Conservation (phyloP, 2,888 invertebrate genomes). For the Pyrgus malvae region DNA sequence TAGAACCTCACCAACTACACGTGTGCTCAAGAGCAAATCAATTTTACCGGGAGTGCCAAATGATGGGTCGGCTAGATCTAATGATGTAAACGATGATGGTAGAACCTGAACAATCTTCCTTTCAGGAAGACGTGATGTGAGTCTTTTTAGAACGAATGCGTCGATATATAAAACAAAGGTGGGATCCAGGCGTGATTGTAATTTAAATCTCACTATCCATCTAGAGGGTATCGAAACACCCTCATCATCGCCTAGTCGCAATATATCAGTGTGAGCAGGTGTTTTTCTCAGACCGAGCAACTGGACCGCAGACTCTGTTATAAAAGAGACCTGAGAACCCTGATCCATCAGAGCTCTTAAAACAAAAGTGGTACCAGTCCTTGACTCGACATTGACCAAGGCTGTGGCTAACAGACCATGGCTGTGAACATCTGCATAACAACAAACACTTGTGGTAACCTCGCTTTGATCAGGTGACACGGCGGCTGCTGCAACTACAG, state of each 20-base stretch:
- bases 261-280: background rate
- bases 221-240: constrained; percentile 5
- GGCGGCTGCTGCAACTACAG: background rate
- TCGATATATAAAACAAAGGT: constrained; percentile 10
- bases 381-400: constrained; percentile 23
- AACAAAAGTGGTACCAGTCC: constrained; percentile 5
- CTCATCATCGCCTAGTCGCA: constrained; percentile 6
- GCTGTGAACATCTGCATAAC: constrained; percentile 15
- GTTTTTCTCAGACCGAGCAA: constrained; percentile 26
- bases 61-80: constrained; percentile 22
- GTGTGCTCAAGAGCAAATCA: constrained; percentile 34
- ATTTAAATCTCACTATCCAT: constrained; percentile 1
- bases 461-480: constrained; percentile 1
- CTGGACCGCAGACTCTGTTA: constrained; percentile 33
- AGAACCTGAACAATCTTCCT: constrained; percentile 19
- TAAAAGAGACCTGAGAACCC: constrained; percentile 27
- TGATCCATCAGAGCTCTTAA: constrained; percentile 33
- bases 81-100: background rate
- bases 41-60: constrained; percentile 30
- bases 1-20: constrained; percentile 33
- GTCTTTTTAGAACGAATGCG: constrained; percentile 10
- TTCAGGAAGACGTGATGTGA: constrained; percentile 14
- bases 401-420: constrained; percentile 20
- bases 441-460: constrained; percentile 10
- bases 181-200: constrained; percentile 4